Conservation (phyloP, 2,888 invertebrate species). For the Pelosia muscerda region DNA sequence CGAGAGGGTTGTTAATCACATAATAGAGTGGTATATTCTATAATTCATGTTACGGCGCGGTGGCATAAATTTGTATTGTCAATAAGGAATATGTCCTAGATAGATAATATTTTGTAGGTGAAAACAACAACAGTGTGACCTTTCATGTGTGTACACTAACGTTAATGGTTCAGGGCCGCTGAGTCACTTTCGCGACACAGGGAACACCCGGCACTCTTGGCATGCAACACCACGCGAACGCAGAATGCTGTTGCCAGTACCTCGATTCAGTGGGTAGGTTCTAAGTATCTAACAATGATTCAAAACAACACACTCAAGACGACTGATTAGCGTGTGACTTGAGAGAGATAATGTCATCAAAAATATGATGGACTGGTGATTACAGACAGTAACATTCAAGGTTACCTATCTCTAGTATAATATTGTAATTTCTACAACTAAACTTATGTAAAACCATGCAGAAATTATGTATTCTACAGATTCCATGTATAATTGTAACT, state of each 20-base stretch:
- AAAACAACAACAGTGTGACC: constrained; percentile 54
- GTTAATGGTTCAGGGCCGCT: constrained; percentile 77
- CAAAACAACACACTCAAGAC: constrained; percentile 43
- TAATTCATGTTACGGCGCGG: neutral
- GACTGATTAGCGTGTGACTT: constrained; percentile 35
- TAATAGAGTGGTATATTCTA: constrained; percentile 19
- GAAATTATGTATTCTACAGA: constrained; percentile 21
- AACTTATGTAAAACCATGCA: constrained; percentile 27
- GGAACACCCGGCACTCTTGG: constrained; percentile 80
- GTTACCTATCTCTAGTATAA: constrained; percentile 15
- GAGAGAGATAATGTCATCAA: constrained; percentile 41
- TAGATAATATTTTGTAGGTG: constrained; percentile 42
- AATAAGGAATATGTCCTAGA: constrained; percentile 32
- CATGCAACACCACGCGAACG: constrained; percentile 63
- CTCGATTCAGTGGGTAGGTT: constrained; percentile 33
- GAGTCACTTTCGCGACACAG: constrained; percentile 73
- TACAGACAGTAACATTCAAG: constrained; percentile 26
- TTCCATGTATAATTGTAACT: constrained; percentile 12
- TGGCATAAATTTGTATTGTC: neutral
- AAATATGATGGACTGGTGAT: constrained; percentile 29
- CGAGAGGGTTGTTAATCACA: constrained; percentile 31
- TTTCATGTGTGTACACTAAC: constrained; percentile 65
- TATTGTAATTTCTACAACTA: neutral
- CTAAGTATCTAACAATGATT: constrained; percentile 29
- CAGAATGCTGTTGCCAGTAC: constrained; percentile 54